Percentiles rank a stretch among this genome's conserved stretches.
Evolutionary conservation across 1,140 invertebrate species (phyloP).

Genomic region (Apis mellifera): DNA sequence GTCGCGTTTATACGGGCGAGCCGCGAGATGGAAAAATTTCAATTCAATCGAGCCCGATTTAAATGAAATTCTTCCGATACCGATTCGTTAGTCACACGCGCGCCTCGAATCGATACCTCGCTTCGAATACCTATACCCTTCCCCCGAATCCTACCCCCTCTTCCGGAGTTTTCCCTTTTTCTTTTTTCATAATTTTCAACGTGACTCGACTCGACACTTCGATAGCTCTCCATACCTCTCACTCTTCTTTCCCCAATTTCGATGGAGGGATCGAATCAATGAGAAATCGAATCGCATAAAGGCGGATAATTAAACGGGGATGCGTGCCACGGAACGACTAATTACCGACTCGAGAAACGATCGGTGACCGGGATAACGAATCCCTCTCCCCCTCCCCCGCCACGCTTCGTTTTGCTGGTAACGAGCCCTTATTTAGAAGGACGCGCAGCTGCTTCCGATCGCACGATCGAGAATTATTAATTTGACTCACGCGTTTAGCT

Average conservation of each 20-base stretch:
- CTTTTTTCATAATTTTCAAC: constrained; percentile 17
- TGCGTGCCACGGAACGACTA: constrained; percentile 21
- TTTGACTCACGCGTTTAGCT: constrained; percentile 52
- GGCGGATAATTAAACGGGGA: too few relatives aligned
- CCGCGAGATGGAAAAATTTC: constrained; percentile 39
- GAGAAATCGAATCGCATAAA: too few relatives aligned
- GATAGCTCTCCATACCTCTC: too few relatives aligned
- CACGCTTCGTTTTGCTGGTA: constrained; percentile 26
- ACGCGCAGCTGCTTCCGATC: constrained; percentile 43
- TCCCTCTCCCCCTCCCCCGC: too few relatives aligned
- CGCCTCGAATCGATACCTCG: constrained; percentile 2
- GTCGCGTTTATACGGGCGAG: neutral
- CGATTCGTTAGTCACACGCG: constrained; percentile 8
- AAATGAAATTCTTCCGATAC: constrained; percentile 34
- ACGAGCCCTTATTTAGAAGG: constrained; percentile 49
- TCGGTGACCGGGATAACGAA: constrained; percentile 48
- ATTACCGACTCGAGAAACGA: constrained; percentile 53
- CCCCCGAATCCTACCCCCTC: too few relatives aligned
- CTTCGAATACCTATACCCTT: neutral
- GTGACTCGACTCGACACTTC: neutral
- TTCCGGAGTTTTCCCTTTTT: neutral
- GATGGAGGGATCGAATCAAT: too few relatives aligned
- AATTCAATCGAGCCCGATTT: constrained; percentile 30
- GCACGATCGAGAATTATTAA: constrained; percentile 55
- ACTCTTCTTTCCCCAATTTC: too few relatives aligned